A percentile compares a stretch with the other conserved stretches of the same genome.
These are phyloP conservation scores for Tupiocoris notatus DNA, from an alignment of 2,888 invertebrate genomes.

Conservation along the genomic window DNA sequence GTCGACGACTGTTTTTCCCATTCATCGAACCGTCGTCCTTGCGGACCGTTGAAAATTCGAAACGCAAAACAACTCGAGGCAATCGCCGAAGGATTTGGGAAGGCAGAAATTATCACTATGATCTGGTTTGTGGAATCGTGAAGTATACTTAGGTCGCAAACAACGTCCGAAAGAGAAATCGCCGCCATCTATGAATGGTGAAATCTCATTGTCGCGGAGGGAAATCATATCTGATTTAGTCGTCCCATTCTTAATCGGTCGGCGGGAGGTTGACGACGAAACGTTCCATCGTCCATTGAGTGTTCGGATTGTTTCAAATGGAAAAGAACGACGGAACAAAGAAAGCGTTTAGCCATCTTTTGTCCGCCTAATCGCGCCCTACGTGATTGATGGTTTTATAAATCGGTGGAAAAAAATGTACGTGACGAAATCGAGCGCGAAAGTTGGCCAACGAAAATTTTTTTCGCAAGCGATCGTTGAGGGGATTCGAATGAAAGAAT, in stretches of 20 bases:
- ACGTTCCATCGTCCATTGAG: background rate
- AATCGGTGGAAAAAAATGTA: background rate
- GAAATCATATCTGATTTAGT: background rate
- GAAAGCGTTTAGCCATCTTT: background rate
- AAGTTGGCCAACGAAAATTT: too few relatives aligned
- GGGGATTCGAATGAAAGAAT: too few relatives aligned
- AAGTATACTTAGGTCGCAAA: background rate
- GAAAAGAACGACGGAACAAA: background rate
- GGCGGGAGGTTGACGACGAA: background rate
- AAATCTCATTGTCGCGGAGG: slow-evolving; percentile 12
- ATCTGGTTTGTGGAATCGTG: background rate
- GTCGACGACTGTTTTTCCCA: too few relatives aligned
- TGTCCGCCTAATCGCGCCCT: background rate
- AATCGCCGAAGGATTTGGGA: background rate
- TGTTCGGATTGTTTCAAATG: background rate
- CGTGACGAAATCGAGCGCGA: too few relatives aligned
- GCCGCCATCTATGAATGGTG: slow-evolving; percentile 7
- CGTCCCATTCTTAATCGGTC: background rate
- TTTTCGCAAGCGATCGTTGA: too few relatives aligned
- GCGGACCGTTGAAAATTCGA: background rate
- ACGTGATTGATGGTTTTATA: background rate
- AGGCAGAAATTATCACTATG: background rate
- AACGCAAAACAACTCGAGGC: background rate
- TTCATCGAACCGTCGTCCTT: background rate
- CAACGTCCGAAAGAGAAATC: background rate